Base-by-base conservation (phyloP, 2,888 invertebrate genomes). In the Rapana venosa region DNA sequence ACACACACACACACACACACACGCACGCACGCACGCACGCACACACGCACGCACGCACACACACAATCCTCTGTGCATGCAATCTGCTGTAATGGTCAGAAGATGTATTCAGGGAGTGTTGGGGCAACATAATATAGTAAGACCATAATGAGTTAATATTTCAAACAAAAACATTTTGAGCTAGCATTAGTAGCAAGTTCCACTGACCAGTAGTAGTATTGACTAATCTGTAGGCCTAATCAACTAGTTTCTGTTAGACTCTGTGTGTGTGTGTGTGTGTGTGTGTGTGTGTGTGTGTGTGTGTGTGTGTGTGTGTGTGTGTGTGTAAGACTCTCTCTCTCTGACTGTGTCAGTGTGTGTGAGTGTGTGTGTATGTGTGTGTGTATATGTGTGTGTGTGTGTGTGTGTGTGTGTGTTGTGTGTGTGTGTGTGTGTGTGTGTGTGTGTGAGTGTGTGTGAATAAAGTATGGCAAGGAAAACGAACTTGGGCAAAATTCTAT, bases 1-100 rank as follows among this genome's bases (percentile, higher is more conserved):
- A 74, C 74, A 74, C 74, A 74, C 74, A 74, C 74, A 74, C 74
- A 74, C 74, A 74, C 79, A 79, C 79, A 79, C 79, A 79, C 79
- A 79, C 79, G 8, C 79, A 35, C 79, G 8, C 79, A 35, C 79
- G 32, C 79, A 35, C 79, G 20, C 79, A 79, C 30, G 6, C 79
- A 79, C 79, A 79, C 79, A 79, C 79, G 20, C 79, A 79, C 79
- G 5, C 35, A 32, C 79, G 6, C 79, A 79, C 79, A 32, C 36
- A 79, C 32, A 4, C 79, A 32, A 4, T 0, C 8, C 22, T 30
- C 22, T 77, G 5, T 30, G 77, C 26, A 26, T 13, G 77, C 26
- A n/a, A n/a, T 47, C 47, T 47, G 47, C 47, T 47, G 47, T 47
- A 47, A 47, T 2, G 47, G 8, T 47, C 47, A 47, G 47, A 47